Evolutionary conservation across 1,140 invertebrate genomes (phyloP).

Genomic region (Physella acuta): DNA sequence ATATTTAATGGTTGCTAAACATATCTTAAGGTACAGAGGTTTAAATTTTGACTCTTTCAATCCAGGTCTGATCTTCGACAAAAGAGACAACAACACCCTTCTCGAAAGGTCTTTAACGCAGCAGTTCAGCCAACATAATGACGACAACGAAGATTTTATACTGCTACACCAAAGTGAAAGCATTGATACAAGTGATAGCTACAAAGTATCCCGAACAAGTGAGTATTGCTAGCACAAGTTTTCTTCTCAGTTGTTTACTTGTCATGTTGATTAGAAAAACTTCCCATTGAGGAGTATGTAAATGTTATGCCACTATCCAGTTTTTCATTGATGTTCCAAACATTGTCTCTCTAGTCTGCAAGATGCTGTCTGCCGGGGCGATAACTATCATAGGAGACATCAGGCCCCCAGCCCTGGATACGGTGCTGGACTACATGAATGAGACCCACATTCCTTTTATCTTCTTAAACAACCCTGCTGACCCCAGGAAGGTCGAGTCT

Average conservation of each 20-base stretch:
- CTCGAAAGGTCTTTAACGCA: neutral
- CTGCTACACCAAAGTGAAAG: no score
- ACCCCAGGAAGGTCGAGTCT: conserved; percentile 10
- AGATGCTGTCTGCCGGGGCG: conserved; percentile 21
- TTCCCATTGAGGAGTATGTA: no score
- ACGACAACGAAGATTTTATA: neutral
- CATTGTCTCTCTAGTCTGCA: conserved; percentile 26
- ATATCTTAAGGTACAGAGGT: no score
- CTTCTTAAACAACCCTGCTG: conserved; percentile 32
- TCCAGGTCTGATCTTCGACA: conserved; percentile 23
- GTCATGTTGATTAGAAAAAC: neutral
- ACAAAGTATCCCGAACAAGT: conserved; percentile 29
- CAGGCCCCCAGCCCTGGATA: conserved; percentile 21
- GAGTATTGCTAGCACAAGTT: conserved; percentile 3
- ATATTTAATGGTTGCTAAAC: no score
- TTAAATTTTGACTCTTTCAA: no score
- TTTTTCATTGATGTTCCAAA: no score
- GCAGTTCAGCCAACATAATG: neutral
- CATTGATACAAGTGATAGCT: conserved; percentile 31
- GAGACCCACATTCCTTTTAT: conserved; percentile 33
- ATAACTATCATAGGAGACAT: conserved; percentile 30
- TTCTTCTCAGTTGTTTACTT: neutral
- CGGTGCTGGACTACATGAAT: conserved; percentile 25
- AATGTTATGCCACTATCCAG: no score
- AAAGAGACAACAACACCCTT: neutral